Evolutionary conservation across 2,888 invertebrate genomes (phyloP).

Genomic region (Acleris holmiana): DNA sequence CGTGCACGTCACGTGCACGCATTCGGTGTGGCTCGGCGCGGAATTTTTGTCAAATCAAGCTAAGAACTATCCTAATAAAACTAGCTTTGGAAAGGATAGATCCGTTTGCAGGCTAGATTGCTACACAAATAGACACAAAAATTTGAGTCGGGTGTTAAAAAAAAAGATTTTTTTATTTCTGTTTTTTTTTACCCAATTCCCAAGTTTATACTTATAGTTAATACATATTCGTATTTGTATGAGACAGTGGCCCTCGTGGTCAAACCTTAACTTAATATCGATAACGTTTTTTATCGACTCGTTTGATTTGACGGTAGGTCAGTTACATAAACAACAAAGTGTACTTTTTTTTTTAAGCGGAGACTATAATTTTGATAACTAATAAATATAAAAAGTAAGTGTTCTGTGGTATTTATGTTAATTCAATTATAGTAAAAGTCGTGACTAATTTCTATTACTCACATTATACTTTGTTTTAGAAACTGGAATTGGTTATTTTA

Average conservation of each 20-base stretch:
- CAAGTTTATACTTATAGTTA: no score
- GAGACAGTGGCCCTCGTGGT: conserved; percentile 10
- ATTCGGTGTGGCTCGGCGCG: no score
- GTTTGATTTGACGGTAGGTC: conserved; percentile 32
- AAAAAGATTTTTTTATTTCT: no score
- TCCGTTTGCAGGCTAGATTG: no score
- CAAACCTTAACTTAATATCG: conserved; percentile 52
- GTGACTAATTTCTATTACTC: conserved; percentile 1
- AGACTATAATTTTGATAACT: background rate
- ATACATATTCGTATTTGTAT: conserved; percentile 15
- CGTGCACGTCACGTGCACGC: no score
- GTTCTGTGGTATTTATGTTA: no score
- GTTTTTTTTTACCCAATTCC: no score
- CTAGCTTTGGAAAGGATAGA: no score
- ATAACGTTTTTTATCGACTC: conserved; percentile 43
- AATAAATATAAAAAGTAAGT: conserved; percentile 5
- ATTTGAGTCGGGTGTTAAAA: no score
- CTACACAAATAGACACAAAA: no score
- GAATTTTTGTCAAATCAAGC: no score
- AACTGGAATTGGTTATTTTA: background rate
- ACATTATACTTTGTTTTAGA: background rate
- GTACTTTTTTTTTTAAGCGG: background rate
- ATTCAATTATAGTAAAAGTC: background rate
- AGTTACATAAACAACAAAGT: conserved; percentile 29
- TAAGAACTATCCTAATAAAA: no score